Base-by-base conservation (phyloP, 2,113 vertebrate species). In the Tachuris rubrigastra region DNA sequence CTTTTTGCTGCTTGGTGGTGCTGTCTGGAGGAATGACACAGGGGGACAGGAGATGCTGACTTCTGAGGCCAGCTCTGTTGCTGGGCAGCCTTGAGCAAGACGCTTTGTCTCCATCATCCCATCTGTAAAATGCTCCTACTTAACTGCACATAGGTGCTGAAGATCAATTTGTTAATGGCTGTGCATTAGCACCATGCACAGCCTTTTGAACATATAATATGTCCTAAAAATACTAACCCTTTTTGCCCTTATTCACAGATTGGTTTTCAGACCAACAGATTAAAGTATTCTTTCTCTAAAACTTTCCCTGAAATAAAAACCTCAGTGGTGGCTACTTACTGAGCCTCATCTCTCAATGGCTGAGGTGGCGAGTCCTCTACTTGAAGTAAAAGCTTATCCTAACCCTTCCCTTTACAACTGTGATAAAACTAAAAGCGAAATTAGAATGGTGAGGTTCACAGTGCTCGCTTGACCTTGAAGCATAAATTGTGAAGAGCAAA, bases 101-200 rank as follows among this genome's bases (percentile, higher is more conserved):
- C 3, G 10, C 71, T 94, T 94, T 90, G 82, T 93, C 65, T 93
- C 82, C 31, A 30, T 37, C 30, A 78, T 75, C 44, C 91, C 56
- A 41, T 42, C 60, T 75, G 58, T 72, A 69, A 84, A 95, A 92
- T 44, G 69, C 75, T 52, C 59, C 65, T 67, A 22, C 79, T 91
- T 78, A 81, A 47, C 76, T 33, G 47, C 3, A 3, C 65, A 46
- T 56, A 37, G 73, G 33, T 56, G 33, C 37, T 86, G 75, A 71
- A 89, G 92, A 95, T 93, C 95, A 94, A 81, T 95, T 96, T 94
- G 81, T 80, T 96, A 96, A 96, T 91, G 63, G 72, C 50, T 88
- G 60, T 63, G 65, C 86, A 89, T 92, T 93, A 87, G 73, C 83
- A 28, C 56, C 18, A 33, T 50, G 60, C 50, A 50, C 27, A 84